phyloP scores from a whole-genome alignment of 2,797 vertebrate genomes.

The Nannoperca australis region DNA sequence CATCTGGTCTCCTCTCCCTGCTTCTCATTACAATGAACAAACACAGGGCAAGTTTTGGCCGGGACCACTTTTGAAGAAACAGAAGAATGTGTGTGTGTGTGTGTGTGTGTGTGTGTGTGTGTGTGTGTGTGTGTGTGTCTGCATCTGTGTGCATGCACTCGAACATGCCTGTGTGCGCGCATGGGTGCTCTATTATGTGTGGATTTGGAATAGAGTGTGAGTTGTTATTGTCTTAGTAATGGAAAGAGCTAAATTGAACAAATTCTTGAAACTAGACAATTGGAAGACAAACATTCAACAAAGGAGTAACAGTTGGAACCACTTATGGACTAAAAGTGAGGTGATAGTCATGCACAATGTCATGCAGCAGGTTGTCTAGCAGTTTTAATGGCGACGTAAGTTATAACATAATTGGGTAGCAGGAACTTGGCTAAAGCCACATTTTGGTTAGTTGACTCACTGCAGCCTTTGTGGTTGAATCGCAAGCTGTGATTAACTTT shows the following conservation, averaged over 20 bases:
- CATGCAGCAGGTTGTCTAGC: conserved; percentile 27
- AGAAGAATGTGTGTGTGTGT: conserved; percentile 8
- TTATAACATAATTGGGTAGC: conserved; percentile 32
- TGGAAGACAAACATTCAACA: conserved; percentile 38
- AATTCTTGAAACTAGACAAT: conserved; percentile 51
- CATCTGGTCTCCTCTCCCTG: conserved; percentile 65
- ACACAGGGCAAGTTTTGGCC: conserved; percentile 75
- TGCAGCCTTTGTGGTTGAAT: conserved; percentile 2
- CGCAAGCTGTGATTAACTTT: conserved; percentile 15
- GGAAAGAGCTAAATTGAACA: conserved; percentile 59
- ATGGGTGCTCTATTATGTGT: conserved; percentile 31
- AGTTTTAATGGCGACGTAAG: conserved; percentile 29
- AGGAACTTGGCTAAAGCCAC: conserved; percentile 37
- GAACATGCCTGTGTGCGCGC: conserved; percentile 5
- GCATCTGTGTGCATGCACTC: conserved; percentile 11
- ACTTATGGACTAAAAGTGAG: conserved; percentile 32
- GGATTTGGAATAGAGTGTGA: conserved; percentile 30
- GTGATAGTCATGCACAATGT: conserved; percentile 39
- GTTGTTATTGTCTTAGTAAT: conserved; percentile 52
- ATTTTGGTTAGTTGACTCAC: conserved; percentile 32
- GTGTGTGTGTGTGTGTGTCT: conserved; percentile 24
- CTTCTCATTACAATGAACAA: conserved; percentile 84
- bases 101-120: conserved; percentile 14
- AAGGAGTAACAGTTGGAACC: conserved; percentile 51
- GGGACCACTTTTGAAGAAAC: conserved; percentile 61